Conservation (phyloP, 2,888 invertebrate genomes). For the Macroteleia sp. region DNA sequence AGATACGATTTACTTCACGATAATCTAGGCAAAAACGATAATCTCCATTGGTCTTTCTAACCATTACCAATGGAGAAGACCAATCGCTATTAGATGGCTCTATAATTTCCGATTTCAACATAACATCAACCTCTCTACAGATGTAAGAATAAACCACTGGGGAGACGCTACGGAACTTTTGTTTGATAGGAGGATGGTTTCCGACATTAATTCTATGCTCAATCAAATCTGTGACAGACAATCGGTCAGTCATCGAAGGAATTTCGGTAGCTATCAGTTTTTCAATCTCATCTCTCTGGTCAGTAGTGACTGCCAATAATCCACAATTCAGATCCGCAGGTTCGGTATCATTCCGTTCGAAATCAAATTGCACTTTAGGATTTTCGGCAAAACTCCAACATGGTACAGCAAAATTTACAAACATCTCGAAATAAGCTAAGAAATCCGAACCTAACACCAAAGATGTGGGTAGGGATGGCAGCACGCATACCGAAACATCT, state of each 20-base stretch:
- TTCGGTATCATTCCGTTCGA: no score
- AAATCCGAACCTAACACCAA: not conserved
- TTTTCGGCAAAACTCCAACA: not conserved
- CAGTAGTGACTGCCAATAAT: no score
- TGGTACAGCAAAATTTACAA: not conserved
- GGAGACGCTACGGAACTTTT: not conserved
- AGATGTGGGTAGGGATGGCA: not conserved
- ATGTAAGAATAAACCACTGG: not conserved
- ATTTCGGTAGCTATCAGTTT: no score
- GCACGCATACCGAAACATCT: not conserved
- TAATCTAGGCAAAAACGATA: constrained; percentile 52
- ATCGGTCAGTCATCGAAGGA: no score
- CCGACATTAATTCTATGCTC: not conserved
- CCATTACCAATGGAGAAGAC: not conserved
- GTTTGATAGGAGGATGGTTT: not conserved
- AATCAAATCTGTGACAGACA: not conserved
- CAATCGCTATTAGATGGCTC: constrained; percentile 26
- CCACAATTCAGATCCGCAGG: no score
- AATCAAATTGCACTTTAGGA: no score
- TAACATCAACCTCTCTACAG: not conserved
- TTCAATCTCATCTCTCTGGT: no score
- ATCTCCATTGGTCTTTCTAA: constrained; percentile 12
- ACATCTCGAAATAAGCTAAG: not conserved
- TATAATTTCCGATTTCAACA: constrained; percentile 1
- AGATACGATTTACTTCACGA: constrained; percentile 32